Percentiles rank a stretch among this genome's conserved stretches.
These are phyloP conservation scores for Mandrillus leucophaeus DNA, from an alignment of 2,113 vertebrate species.

Conservation along the genomic window DNA sequence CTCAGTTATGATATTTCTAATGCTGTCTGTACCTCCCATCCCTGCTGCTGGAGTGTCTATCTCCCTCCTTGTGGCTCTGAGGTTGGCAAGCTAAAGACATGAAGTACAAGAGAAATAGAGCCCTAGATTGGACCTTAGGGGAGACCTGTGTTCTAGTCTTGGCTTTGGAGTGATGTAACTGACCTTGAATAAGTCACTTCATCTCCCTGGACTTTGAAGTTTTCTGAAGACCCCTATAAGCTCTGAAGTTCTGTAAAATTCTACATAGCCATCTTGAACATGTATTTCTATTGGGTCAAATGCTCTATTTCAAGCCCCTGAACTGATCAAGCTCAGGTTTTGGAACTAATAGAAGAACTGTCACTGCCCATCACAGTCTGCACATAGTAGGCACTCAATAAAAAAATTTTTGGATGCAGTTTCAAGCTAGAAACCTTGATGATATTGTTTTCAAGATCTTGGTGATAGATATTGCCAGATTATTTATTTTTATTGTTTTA, in stretches of 20 bases:
- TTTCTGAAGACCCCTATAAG: background rate
- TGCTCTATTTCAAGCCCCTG: background rate
- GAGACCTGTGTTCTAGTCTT: background rate
- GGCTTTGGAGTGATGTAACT: background rate
- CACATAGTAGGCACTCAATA: background rate
- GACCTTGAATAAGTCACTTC: background rate
- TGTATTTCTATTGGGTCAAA: background rate
- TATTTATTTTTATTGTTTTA: conserved; percentile 32
- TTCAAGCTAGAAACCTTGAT: conserved; percentile 1
- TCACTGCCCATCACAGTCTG: background rate
- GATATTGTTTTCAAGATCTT: conserved; percentile 46
- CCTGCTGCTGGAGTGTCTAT: background rate
- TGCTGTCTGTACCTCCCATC: background rate
- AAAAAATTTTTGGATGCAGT: background rate
- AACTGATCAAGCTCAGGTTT: background rate
- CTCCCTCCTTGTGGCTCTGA: background rate
- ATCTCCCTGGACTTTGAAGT: background rate
- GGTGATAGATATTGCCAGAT: background rate
- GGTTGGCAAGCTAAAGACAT: background rate
- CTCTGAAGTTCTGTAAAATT: background rate
- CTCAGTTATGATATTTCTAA: background rate
- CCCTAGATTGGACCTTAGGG: background rate
- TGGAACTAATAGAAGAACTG: background rate
- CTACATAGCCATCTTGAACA: background rate
- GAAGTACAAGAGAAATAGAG: background rate